phyloP scores from a whole-genome alignment of 1,140 invertebrate species.

The Drosophila aff. region DNA sequence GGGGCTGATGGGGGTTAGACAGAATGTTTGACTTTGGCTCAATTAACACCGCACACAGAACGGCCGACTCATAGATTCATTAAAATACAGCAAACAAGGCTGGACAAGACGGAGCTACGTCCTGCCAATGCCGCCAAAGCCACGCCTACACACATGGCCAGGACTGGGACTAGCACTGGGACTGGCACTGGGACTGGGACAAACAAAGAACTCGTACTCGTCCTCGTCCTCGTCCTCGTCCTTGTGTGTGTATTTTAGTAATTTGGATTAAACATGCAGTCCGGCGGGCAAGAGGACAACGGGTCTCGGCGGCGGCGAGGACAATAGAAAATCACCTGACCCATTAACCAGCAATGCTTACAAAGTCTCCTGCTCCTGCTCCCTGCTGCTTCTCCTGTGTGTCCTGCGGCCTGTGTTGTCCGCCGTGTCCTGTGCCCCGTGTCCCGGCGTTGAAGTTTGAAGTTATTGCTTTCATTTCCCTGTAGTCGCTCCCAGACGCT shows the following conservation, averaged over 20 bases:
- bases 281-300: slow-evolving; percentile 50
- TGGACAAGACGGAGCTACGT: slow-evolving; percentile 30
- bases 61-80: slow-evolving; percentile 53
- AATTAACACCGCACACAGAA: slow-evolving; percentile 50
- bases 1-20: slow-evolving; percentile 36
- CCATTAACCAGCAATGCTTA: slow-evolving; percentile 72
- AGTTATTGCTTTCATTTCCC: slow-evolving; percentile 76
- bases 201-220: slow-evolving; percentile 40
- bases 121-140: not conserved
- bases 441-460: slow-evolving; percentile 66
- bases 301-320: slow-evolving; percentile 32
- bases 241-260: slow-evolving; percentile 68
- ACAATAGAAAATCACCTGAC: slow-evolving; percentile 81
- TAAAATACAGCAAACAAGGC: slow-evolving; percentile 51
- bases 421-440: not conserved
- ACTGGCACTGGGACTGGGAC: slow-evolving; percentile 5
- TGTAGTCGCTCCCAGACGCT: slow-evolving; percentile 61
- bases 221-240: not conserved
- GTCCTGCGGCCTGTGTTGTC: not conserved
- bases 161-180: not conserved
- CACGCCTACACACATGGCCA: slow-evolving; percentile 12
- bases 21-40: slow-evolving; percentile 56
- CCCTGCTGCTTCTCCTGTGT: not conserved
- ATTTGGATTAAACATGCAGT: slow-evolving; percentile 82
- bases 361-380: slow-evolving; percentile 12